A percentile compares a stretch with the other conserved stretches of the same genome.
Evolutionary conservation across 2,797 vertebrate species (phyloP).

Genomic region (Fistularia tabacaria): DNA sequence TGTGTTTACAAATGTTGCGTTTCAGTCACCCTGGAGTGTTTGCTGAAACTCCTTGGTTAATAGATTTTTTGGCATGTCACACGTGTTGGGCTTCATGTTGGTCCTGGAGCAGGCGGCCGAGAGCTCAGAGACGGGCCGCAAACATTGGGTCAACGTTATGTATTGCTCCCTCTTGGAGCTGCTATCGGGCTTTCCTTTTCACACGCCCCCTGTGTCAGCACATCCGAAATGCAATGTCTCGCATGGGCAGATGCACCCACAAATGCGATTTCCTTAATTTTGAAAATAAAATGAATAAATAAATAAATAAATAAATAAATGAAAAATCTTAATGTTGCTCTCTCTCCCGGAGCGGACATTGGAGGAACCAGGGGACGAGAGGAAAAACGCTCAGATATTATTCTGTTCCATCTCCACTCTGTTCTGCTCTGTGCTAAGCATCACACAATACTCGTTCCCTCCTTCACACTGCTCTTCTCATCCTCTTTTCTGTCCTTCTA

Average conservation of each 20-base stretch:
- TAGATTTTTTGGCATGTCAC: too few relatives aligned
- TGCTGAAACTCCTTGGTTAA: too few relatives aligned
- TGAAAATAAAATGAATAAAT: conserved; percentile 36
- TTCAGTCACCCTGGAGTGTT: too few relatives aligned
- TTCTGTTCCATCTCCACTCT: conserved; percentile 5
- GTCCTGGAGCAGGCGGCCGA: too few relatives aligned
- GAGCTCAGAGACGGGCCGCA: too few relatives aligned
- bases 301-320: too few relatives aligned
- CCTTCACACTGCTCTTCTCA: conserved; percentile 36
- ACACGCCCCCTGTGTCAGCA: conserved; percentile 48
- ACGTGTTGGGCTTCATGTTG: too few relatives aligned
- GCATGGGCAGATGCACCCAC: conserved; percentile 58
- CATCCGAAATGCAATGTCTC: conserved; percentile 56
- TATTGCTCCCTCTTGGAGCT: too few relatives aligned
- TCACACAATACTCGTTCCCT: conserved; percentile 51
- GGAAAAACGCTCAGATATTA: conserved; percentile 35
- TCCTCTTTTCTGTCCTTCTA: conserved; percentile 31
- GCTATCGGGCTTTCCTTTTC: conserved; percentile 49
- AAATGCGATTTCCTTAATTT: conserved; percentile 59
- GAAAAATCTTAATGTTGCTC: too few relatives aligned
- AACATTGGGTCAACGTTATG: too few relatives aligned
- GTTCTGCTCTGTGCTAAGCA: conserved; percentile 23
- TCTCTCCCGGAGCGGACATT: conserved; percentile 29
- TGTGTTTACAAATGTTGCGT: too few relatives aligned
- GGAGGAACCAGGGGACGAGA: conserved; percentile 47